Evolutionary conservation across 2,113 vertebrate genomes (phyloP).

Genomic region (Indicator maculatus): DNA sequence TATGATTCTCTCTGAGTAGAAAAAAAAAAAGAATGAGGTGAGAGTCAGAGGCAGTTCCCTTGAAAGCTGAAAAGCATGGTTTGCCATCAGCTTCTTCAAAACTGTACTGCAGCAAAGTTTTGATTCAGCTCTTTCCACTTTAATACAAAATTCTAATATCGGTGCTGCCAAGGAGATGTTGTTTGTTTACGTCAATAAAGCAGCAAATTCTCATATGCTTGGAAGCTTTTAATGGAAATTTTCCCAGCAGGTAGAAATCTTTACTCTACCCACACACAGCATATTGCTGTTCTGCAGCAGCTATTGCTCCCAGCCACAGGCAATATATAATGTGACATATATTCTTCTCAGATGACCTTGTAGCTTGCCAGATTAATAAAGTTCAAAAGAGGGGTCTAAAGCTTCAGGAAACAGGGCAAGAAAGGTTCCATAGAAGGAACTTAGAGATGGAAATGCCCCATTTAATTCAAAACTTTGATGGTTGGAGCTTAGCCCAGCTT

Average conservation of each 20-base stretch:
- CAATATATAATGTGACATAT: neutral
- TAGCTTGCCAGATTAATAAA: neutral
- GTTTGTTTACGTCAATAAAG: slow-evolving; percentile 19
- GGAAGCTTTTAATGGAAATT: neutral
- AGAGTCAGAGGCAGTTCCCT: neutral
- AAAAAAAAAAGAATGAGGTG: neutral
- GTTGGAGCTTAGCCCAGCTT: neutral
- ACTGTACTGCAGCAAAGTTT: neutral
- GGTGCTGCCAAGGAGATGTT: neutral
- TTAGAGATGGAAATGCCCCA: neutral
- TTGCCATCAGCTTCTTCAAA: neutral
- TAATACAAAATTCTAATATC: neutral
- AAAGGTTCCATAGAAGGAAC: neutral
- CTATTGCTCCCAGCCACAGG: neutral
- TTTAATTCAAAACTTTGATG: neutral
- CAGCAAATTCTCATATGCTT: neutral
- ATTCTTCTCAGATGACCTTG: neutral
- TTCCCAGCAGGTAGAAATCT: neutral
- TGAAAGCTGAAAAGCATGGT: neutral
- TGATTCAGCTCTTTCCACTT: neutral
- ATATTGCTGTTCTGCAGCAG: neutral
- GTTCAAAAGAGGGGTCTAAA: neutral
- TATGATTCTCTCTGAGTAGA: neutral
- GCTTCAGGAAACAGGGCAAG: neutral
- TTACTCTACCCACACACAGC: neutral